Evolutionary conservation across 2,113 vertebrate genomes (phyloP).

Genomic region (Camelus bactrianus): DNA sequence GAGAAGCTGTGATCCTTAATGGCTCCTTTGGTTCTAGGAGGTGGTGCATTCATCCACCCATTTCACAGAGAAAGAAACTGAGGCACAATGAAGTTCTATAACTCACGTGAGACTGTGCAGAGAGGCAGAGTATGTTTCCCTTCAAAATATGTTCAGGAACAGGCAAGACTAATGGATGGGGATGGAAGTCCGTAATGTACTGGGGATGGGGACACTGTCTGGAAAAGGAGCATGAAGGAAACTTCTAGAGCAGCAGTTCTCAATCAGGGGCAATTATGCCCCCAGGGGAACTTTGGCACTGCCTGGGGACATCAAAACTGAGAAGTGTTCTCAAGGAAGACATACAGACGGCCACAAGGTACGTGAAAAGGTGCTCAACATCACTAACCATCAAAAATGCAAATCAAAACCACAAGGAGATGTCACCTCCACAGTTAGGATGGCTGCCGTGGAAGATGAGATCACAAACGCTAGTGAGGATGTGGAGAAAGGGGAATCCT

Average conservation of each 20-base stretch:
- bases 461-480: neutral
- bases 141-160: neutral
- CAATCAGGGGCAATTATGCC: neutral
- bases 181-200: neutral
- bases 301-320: neutral
- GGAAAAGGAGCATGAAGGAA: neutral
- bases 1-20: neutral
- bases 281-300: neutral
- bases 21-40: neutral
- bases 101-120: neutral
- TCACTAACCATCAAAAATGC: neutral
- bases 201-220: neutral
- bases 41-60: neutral
- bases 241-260: neutral
- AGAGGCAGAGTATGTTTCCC: fast-evolving
- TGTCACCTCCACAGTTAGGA: neutral
- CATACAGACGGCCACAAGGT: neutral
- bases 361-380: neutral
- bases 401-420: neutral
- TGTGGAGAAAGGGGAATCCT: neutral
- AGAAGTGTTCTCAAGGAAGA: neutral
- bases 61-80: neutral
- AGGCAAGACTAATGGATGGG: neutral
- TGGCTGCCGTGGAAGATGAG: neutral
- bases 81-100: neutral